Percentiles rank a stretch among this genome's conserved stretches.
Conservation (phyloP, 2,113 vertebrate species). For the Furnarius figulus region DNA sequence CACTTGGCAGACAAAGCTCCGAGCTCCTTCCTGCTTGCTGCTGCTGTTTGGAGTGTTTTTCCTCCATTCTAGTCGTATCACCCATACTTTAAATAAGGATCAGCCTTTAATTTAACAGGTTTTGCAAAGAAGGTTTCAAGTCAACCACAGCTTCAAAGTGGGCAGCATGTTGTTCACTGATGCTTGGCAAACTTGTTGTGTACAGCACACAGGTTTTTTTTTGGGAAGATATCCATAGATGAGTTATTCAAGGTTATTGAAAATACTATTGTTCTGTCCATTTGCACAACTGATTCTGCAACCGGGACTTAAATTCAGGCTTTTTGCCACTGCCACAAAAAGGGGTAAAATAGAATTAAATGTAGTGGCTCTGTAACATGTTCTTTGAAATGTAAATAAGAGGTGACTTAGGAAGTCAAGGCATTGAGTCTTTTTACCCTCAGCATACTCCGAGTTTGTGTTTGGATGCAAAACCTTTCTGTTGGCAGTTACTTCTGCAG, state of each 20-base stretch:
- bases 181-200: not conserved
- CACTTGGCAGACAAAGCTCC: not conserved
- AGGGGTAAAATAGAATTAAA: not conserved
- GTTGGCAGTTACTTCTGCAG: not conserved
- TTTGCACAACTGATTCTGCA: not conserved
- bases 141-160: not conserved
- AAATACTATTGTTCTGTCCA: not conserved
- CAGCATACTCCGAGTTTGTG: not conserved
- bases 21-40: not conserved
- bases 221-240: not conserved
- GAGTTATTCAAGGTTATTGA: not conserved
- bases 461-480: slow-evolving; percentile 22
- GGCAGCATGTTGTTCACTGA: not conserved
- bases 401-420: slow-evolving; percentile 15
- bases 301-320: not conserved
- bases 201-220: not conserved
- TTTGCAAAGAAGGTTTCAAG: not conserved
- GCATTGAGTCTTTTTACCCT: not conserved
- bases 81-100: not conserved
- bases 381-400: slow-evolving; percentile 1
- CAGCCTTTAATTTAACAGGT: not conserved
- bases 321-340: not conserved
- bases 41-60: not conserved
- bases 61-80: not conserved
- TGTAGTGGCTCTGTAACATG: fast-evolving